These are phyloP conservation scores for Oceanites oceanicus DNA, from an alignment of 2,113 vertebrate species.

Conservation along the genomic window DNA sequence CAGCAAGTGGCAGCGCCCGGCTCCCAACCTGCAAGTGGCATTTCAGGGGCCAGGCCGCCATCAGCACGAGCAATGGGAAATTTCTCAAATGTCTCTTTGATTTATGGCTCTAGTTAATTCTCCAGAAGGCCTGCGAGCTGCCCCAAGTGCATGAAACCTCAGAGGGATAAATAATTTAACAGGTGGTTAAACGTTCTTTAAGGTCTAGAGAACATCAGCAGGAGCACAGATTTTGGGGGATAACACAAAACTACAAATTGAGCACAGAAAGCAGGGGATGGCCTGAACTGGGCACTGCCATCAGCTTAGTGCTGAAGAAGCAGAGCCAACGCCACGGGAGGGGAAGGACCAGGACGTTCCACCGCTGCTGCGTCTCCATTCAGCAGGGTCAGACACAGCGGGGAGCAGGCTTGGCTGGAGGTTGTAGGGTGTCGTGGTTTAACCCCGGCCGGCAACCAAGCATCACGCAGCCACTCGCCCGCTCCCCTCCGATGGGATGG, in stretches of 20 bases:
- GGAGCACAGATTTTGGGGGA: not conserved
- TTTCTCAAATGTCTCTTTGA: slow-evolving; percentile 75
- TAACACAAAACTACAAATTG: not conserved
- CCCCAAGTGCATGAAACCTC: slow-evolving; percentile 53
- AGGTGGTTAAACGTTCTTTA: slow-evolving; percentile 75
- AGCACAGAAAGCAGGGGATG: not conserved
- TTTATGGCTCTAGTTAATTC: slow-evolving; percentile 81
- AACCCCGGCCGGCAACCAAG: too few species aligned
- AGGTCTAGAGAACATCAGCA: slow-evolving; percentile 57
- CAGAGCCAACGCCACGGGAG: not conserved
- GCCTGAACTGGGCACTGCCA: not conserved
- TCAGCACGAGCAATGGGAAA: slow-evolving; percentile 46
- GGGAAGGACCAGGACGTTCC: not conserved
- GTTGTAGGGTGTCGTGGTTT: too few species aligned
- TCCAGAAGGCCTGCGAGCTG: slow-evolving; percentile 67
- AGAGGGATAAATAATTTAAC: slow-evolving; percentile 79
- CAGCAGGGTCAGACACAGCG: not conserved
- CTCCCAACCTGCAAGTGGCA: not conserved
- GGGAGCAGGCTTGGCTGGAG: not conserved
- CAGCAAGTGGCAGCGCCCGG: slow-evolving; percentile 13
- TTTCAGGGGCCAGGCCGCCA: slow-evolving; percentile 27
- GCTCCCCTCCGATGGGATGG: too few species aligned
- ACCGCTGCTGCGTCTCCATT: not conserved
- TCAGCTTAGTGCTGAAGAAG: not conserved
- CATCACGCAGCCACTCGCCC: too few species aligned